Percentiles rank a stretch among this genome's conserved stretches.
Conservation (phyloP, 2,113 vertebrate genomes). For the Spermophilus dauricus region DNA sequence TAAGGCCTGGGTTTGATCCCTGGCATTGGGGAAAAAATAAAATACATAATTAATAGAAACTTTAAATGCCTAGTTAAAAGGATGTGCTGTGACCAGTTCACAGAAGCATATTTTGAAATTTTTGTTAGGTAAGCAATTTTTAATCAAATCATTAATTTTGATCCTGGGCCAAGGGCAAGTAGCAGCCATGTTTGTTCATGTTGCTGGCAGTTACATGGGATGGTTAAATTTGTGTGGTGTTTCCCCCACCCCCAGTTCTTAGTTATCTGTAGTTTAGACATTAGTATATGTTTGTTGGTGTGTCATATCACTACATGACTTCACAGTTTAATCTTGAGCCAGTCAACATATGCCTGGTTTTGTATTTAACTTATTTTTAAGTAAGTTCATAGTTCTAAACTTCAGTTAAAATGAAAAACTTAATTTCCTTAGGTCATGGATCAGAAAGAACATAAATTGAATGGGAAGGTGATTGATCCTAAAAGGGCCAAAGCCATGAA, state of each 20-base stretch:
- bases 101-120: not conserved
- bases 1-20: not conserved
- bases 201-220: constrained; percentile 16
- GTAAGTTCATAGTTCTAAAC: constrained; percentile 63
- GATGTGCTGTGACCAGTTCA: not conserved
- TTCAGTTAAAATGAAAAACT: constrained; percentile 76
- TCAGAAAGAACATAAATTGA: constrained; percentile 99
- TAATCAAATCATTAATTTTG: constrained; percentile 32
- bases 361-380: constrained; percentile 43
- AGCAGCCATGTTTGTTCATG: not conserved
- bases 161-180: not conserved
- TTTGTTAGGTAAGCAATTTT: constrained; percentile 14
- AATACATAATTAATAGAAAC: not conserved
- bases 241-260: not conserved
- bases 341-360: not conserved
- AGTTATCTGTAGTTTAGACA: not conserved
- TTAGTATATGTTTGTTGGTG: not conserved
- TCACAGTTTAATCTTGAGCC: constrained; percentile 38
- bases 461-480: constrained; percentile 99
- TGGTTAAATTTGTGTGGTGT: not conserved
- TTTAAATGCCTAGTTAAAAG: not conserved
- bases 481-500: constrained; percentile 99
- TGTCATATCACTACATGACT: not conserved
- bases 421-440: constrained; percentile 93
- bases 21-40: not conserved